Percentiles rank a stretch among this genome's conserved stretches.
phyloP scores from a whole-genome alignment of 2,888 invertebrate genomes.

The Zaprionus lineosus region DNA sequence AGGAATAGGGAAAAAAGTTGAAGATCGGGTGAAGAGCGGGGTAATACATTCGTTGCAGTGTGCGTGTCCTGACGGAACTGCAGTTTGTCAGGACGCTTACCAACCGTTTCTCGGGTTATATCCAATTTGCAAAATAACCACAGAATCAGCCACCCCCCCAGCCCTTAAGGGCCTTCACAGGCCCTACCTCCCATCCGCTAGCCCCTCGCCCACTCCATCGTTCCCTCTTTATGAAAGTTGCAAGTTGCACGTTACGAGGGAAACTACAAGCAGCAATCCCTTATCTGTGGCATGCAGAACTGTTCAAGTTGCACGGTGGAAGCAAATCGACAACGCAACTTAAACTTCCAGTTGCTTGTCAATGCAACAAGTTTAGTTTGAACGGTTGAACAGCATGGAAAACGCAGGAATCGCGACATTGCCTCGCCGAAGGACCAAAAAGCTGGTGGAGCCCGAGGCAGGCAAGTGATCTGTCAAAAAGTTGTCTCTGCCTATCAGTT shows the following conservation, averaged over 20 bases:
- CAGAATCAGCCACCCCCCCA: slow-evolving; percentile 21
- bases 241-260: slow-evolving; percentile 21
- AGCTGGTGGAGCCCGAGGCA: not conserved
- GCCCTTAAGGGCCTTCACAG: no score
- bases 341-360: slow-evolving; percentile 50
- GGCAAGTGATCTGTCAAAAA: slow-evolving; percentile 34
- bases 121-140: slow-evolving; percentile 56
- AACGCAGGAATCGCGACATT: no score
- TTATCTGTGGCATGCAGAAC: slow-evolving; percentile 54
- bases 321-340: slow-evolving; percentile 34
- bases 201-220: no score
- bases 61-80: slow-evolving; percentile 21
- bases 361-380: slow-evolving; percentile 66
- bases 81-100: slow-evolving; percentile 55
- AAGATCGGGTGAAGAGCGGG: not conserved
- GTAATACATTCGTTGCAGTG: not conserved
- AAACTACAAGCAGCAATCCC: slow-evolving; percentile 25
- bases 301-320: slow-evolving; percentile 16
- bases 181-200: no score
- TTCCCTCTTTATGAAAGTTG: slow-evolving; percentile 3
- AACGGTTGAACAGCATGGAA: not conserved
- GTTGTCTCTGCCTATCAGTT: slow-evolving; percentile 66
- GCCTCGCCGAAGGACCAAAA: not conserved
- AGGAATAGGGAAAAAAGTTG: slow-evolving; percentile 17
- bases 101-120: slow-evolving; percentile 32